A percentile compares a stretch with the other conserved stretches of the same genome.
phyloP scores from a whole-genome alignment of 2,888 invertebrate species.

The Lasioglossum leucozonium region DNA sequence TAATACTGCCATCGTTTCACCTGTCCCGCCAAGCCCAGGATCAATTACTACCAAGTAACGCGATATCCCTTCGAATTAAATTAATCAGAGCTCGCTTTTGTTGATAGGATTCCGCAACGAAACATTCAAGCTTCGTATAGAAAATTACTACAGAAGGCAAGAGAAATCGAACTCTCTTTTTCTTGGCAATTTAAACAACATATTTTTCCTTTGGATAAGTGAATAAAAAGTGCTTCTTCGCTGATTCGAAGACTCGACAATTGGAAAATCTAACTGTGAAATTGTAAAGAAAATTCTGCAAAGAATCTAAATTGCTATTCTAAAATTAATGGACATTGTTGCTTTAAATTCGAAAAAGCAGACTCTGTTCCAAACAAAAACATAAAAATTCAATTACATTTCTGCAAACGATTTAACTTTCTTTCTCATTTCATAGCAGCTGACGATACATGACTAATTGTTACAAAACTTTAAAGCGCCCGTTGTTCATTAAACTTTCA shows the following conservation, averaged over 20 bases:
- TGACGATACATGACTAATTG: not conserved
- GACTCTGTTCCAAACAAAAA: not conserved
- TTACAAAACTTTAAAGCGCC: not conserved
- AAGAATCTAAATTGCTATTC: not conserved
- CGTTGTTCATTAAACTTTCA: not conserved
- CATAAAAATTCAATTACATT: not conserved
- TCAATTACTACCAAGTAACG: conserved; percentile 12
- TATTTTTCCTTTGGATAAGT: not conserved
- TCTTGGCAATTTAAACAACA: not conserved
- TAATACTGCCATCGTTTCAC: conserved; percentile 15
- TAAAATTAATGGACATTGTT: not conserved
- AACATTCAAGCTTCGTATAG: not conserved
- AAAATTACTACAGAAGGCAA: not conserved
- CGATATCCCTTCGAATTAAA: not conserved
- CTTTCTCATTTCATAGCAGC: not conserved
- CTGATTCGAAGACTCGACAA: too few relatives aligned
- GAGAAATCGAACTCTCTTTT: not conserved
- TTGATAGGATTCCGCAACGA: not conserved
- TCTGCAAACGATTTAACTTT: too few relatives aligned
- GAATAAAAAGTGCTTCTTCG: not conserved
- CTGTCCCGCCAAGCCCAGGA: not conserved
- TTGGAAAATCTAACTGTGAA: not conserved
- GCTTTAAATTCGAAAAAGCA: not conserved
- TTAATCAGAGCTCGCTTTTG: not conserved
- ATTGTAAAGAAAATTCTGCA: not conserved